Evolutionary conservation across 1,140 invertebrate species (phyloP).

Genomic region (Oscheius sp.): DNA sequence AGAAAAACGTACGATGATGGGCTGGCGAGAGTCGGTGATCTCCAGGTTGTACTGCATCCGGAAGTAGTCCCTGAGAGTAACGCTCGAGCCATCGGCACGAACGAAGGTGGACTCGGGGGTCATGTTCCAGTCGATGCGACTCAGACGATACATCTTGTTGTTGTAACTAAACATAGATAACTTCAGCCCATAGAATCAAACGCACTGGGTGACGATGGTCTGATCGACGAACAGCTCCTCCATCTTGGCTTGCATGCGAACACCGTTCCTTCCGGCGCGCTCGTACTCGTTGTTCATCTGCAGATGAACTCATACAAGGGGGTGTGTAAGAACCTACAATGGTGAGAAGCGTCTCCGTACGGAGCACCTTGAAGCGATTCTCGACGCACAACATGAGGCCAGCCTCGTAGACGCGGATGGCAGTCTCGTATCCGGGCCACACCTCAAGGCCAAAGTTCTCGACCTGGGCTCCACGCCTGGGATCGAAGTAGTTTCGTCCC

Average conservation of each 20-base stretch:
- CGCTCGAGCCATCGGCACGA: slow-evolving; percentile 12
- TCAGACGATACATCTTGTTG: slow-evolving; percentile 27
- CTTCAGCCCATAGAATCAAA: background rate
- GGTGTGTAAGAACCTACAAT: slow-evolving; percentile 6
- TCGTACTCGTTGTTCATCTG: slow-evolving; percentile 21
- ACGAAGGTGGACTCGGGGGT: slow-evolving; percentile 16
- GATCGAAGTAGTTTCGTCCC: slow-evolving; percentile 34
- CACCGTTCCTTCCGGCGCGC: background rate
- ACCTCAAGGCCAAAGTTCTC: background rate
- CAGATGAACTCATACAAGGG: too few species aligned
- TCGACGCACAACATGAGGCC: slow-evolving; percentile 34
- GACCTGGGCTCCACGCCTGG: background rate
- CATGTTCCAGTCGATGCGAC: slow-evolving; percentile 20
- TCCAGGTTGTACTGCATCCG: slow-evolving; percentile 15
- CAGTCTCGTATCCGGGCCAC: slow-evolving; percentile 33
- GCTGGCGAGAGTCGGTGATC: slow-evolving; percentile 7
- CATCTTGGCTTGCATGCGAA: slow-evolving; percentile 12
- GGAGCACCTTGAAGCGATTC: slow-evolving; percentile 34
- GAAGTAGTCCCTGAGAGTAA: slow-evolving; percentile 28
- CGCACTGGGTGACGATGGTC: slow-evolving; percentile 19
- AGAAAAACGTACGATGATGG: slow-evolving; percentile 18
- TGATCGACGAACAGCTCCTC: slow-evolving; percentile 15
- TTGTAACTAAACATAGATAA: slow-evolving; percentile 19
- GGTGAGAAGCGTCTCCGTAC: slow-evolving; percentile 2
- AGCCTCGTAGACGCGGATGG: slow-evolving; percentile 30